These are phyloP conservation scores for Aethes cnicana DNA, from an alignment of 2,888 invertebrate genomes.

Conservation along the genomic window DNA sequence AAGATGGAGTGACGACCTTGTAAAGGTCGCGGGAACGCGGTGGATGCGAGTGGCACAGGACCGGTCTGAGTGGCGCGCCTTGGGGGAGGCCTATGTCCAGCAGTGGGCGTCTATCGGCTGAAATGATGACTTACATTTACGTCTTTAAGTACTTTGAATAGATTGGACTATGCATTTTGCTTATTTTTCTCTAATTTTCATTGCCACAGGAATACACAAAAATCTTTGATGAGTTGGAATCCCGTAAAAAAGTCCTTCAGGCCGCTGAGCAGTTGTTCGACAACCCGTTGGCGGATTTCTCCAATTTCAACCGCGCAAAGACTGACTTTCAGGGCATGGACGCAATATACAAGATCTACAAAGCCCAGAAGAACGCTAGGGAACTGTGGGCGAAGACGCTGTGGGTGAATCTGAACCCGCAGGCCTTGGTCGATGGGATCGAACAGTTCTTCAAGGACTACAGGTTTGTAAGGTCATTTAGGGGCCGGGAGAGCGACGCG, in stretches of 20 bases:
- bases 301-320: constrained; percentile 85
- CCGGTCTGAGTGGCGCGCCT: too few relatives aligned
- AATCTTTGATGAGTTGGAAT: constrained; percentile 86
- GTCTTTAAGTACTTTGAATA: too few relatives aligned
- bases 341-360: constrained; percentile 87
- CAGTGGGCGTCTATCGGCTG: too few relatives aligned
- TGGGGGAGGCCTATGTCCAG: too few relatives aligned
- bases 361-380: constrained; percentile 88
- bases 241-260: constrained; percentile 79
- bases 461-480: too few relatives aligned
- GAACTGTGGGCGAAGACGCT: constrained; percentile 93
- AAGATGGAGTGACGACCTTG: too few relatives aligned
- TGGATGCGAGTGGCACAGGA: too few relatives aligned
- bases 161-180: too few relatives aligned
- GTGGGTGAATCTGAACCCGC: constrained; percentile 94
- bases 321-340: constrained; percentile 86
- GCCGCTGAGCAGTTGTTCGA: constrained; percentile 93
- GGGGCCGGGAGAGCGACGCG: too few relatives aligned
- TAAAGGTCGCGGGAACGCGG: too few relatives aligned
- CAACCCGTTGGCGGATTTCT: constrained; percentile 92
- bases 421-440: constrained; percentile 92
- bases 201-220: constrained; percentile 81
- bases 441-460: constrained; percentile 91
- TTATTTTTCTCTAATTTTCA: constrained; percentile 7
- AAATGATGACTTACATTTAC: too few relatives aligned